These are phyloP conservation scores for Nematolebias whitei DNA, from an alignment of 2,113 vertebrate species.

Conservation along the genomic window DNA sequence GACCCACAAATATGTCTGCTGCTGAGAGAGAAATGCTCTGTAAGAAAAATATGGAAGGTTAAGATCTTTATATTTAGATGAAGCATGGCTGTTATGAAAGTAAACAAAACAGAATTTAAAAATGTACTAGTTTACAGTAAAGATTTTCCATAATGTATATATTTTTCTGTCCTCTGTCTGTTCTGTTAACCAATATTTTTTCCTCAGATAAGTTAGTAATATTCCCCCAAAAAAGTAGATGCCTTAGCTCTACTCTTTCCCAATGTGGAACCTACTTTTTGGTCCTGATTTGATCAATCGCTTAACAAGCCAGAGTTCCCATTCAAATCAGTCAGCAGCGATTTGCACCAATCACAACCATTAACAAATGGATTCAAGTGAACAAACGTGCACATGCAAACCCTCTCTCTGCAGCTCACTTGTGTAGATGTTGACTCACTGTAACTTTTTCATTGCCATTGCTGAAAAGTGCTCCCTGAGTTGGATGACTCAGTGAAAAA, in stretches of 20 bases:
- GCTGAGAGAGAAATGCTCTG: no score
- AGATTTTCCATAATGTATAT: no score
- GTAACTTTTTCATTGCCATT: slow-evolving; percentile 20
- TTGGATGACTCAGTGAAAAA: slow-evolving; percentile 53
- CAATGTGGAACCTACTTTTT: slow-evolving; percentile 5
- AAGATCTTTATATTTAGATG: no score
- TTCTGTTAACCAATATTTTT: neutral
- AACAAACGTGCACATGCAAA: slow-evolving; percentile 1
- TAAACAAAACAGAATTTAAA: no score
- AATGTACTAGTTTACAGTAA: no score
- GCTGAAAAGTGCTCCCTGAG: slow-evolving; percentile 38
- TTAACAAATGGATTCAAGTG: neutral
- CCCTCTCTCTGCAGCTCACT: neutral
- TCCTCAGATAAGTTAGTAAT: neutral
- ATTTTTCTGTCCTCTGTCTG: no score
- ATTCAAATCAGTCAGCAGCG: slow-evolving; percentile 4
- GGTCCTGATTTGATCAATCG: neutral
- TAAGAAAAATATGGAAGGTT: no score
- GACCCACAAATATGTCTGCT: no score
- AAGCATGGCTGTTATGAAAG: no score
- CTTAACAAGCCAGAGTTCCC: slow-evolving; percentile 11
- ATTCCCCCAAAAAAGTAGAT: neutral
- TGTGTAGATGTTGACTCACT: slow-evolving; percentile 34
- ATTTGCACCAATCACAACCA: neutral
- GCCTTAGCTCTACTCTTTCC: neutral